phyloP scores from a whole-genome alignment of 2,113 vertebrate genomes.

The Fulica atra region DNA sequence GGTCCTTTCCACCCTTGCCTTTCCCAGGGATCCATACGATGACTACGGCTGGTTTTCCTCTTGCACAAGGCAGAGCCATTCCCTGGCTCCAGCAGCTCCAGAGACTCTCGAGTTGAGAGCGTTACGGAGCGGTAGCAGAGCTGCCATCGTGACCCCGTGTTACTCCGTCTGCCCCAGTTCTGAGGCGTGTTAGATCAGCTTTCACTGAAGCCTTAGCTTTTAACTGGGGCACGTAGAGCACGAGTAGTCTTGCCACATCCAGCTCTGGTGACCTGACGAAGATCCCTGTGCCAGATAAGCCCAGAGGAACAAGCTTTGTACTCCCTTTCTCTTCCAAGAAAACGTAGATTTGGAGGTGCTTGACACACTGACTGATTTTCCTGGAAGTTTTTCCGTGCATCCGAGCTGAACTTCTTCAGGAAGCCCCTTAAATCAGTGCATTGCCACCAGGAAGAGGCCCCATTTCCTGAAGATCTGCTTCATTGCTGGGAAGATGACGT shows the following conservation, averaged over 20 bases:
- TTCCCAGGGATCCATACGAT: neutral
- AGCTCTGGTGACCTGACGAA: neutral
- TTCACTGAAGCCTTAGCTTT: neutral
- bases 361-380: neutral
- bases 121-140: accelerated
- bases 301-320: neutral
- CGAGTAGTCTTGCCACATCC: neutral
- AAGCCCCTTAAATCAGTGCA: neutral
- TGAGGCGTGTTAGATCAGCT: accelerated
- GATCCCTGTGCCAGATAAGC: neutral
- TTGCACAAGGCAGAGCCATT: neutral
- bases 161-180: neutral
- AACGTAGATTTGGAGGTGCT: neutral
- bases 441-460: constrained; percentile 34
- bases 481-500: constrained; percentile 65
- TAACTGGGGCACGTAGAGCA: neutral
- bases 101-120: neutral
- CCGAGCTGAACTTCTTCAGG: neutral
- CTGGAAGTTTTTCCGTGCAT: neutral
- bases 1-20: too few species aligned
- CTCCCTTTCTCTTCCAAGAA: neutral
- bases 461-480: constrained; percentile 59
- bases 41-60: accelerated
- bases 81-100: neutral
- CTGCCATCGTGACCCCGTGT: accelerated